A percentile compares a stretch with the other conserved stretches of the same genome.
phyloP scores from a whole-genome alignment of 23 tunicate species.

The Clavelina lepadiformis region DNA sequence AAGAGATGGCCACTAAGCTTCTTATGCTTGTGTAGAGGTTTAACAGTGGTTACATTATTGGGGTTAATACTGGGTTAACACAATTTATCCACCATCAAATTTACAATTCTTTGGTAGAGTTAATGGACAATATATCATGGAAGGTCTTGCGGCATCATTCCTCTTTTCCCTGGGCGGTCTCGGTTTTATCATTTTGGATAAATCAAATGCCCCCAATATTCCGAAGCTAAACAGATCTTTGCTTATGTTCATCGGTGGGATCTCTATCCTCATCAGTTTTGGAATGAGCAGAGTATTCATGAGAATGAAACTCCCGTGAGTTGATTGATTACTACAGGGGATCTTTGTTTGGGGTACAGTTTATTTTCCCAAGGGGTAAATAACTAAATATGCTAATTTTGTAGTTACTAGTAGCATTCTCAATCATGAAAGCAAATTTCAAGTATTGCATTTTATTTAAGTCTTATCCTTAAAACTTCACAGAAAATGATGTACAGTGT shows the following conservation, averaged over 20 bases:
- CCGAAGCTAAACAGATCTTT: constrained; percentile 82
- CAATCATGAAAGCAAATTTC: no score
- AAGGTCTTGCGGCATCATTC: constrained; percentile 88
- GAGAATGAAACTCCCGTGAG: constrained; percentile 97
- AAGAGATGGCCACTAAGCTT: no score
- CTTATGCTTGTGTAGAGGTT: no score
- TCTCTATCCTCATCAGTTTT: constrained; percentile 66
- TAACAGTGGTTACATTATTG: not conserved
- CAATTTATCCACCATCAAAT: not conserved
- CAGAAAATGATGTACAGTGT: no score
- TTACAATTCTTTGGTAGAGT: constrained; percentile 34
- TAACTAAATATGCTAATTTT: no score
- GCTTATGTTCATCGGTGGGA: constrained; percentile 59
- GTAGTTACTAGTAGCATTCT: no score
- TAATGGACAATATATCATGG: constrained; percentile 96
- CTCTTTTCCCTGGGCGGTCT: constrained; percentile 83
- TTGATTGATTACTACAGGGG: constrained; percentile 14
- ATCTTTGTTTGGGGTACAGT: no score
- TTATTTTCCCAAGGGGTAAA: no score
- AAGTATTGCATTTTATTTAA: no score
- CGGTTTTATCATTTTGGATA: constrained; percentile 80
- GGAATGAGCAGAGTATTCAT: constrained; percentile 84
- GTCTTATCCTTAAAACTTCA: no score
- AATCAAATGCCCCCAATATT: constrained; percentile 86
- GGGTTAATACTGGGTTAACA: not conserved